phyloP scores from a whole-genome alignment of 2,888 invertebrate species.

The Disparrhopalites patrizii region DNA sequence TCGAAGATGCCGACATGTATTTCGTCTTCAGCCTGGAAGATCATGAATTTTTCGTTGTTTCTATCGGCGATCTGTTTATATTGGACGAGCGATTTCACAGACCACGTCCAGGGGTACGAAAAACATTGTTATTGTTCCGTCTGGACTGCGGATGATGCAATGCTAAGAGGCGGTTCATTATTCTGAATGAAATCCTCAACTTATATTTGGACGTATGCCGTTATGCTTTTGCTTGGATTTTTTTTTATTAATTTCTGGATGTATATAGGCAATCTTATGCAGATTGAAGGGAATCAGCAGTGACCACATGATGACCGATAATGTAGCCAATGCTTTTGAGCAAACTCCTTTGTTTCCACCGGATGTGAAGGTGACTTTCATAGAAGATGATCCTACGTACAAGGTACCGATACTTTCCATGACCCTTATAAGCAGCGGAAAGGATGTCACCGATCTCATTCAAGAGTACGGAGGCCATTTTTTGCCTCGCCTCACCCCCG shows the following conservation, averaged over 20 bases:
- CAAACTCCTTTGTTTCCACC: slow-evolving; percentile 1
- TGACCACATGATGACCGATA: not conserved
- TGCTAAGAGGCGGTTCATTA: no score
- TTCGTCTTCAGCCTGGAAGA: slow-evolving; percentile 4
- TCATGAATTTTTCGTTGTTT: slow-evolving; percentile 1
- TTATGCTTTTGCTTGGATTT: no score
- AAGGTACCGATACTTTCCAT: not conserved
- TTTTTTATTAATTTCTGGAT: not conserved
- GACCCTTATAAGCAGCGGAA: not conserved
- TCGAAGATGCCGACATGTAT: not conserved
- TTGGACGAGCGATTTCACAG: not conserved
- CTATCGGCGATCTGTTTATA: not conserved
- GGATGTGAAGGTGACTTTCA: not conserved
- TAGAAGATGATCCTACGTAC: not conserved
- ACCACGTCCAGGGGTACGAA: not conserved
- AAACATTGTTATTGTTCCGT: no score
- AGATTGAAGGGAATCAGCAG: not conserved
- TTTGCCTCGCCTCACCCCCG: not conserved
- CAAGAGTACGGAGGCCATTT: not conserved
- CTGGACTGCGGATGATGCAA: no score
- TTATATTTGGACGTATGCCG: no score
- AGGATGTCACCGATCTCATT: not conserved
- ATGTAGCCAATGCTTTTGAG: not conserved
- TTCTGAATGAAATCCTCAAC: no score
- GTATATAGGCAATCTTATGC: slow-evolving; percentile 5